Evolutionary conservation across 2,797 vertebrate species (phyloP).

Genomic region (Melanotaenia boesemani): DNA sequence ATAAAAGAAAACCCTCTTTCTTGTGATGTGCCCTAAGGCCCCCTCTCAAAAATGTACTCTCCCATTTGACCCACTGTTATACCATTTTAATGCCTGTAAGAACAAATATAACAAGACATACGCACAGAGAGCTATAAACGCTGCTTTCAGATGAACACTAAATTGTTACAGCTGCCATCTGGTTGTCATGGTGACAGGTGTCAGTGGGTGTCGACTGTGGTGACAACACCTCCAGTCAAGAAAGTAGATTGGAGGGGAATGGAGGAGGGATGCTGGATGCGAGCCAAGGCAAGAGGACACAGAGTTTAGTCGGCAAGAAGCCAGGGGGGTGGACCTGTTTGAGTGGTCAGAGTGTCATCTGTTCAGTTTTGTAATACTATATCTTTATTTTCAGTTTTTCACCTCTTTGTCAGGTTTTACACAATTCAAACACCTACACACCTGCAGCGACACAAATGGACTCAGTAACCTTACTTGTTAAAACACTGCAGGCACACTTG

Average conservation of each 20-base stretch:
- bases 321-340: constrained; percentile 36
- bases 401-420: constrained; percentile 2
- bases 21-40: constrained; percentile 3
- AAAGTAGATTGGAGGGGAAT: constrained; percentile 27
- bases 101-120: constrained; percentile 19
- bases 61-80: constrained; percentile 5
- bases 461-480: constrained; percentile 21
- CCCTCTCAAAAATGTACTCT: neutral
- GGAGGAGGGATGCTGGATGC: constrained; percentile 38
- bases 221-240: constrained; percentile 37
- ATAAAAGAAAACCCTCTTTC: neutral
- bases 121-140: constrained; percentile 15
- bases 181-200: constrained; percentile 58
- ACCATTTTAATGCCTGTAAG: neutral
- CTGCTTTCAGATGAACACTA: neutral
- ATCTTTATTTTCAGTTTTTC: constrained; percentile 2
- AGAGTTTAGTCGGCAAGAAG: constrained; percentile 43
- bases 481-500: constrained; percentile 21
- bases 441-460: neutral
- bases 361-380: constrained; percentile 23
- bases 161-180: constrained; percentile 50
- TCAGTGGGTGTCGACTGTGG: constrained; percentile 12
- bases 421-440: constrained; percentile 15
- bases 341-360: constrained; percentile 24
- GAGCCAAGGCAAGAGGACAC: constrained; percentile 55